These are phyloP conservation scores for Platysteira castanea DNA, from an alignment of 2,113 vertebrate species.

Conservation along the genomic window DNA sequence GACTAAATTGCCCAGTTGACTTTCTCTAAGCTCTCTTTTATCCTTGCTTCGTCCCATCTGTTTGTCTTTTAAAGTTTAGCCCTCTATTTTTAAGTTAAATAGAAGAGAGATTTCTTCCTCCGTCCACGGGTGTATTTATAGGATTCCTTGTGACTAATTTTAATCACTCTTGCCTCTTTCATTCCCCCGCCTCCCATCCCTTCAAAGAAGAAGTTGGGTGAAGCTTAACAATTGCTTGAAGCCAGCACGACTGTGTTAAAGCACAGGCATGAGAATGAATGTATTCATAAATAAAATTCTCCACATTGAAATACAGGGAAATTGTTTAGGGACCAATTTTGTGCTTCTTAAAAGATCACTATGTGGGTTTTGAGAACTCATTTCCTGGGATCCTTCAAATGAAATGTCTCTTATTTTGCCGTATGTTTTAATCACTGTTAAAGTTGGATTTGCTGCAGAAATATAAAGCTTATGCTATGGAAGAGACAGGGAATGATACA, in stretches of 20 bases:
- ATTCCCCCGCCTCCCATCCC: not conserved
- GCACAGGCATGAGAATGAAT: not conserved
- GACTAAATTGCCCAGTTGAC: not conserved
- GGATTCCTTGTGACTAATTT: slow-evolving; percentile 26
- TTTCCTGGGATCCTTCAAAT: not conserved
- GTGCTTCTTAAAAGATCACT: not conserved
- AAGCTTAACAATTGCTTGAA: not conserved
- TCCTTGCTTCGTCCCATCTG: not conserved
- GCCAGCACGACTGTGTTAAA: not conserved
- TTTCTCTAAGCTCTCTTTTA: not conserved
- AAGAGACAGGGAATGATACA: not conserved
- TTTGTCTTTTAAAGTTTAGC: not conserved
- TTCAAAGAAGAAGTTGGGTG: not conserved
- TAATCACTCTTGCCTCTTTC: not conserved
- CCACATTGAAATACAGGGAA: not conserved
- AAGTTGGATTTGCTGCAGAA: slow-evolving; percentile 4
- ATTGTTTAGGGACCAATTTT: not conserved
- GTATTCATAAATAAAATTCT: not conserved
- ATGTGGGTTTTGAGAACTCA: not conserved
- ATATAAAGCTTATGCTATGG: not conserved
- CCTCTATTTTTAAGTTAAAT: not conserved
- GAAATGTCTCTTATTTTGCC: not conserved
- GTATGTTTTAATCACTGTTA: not conserved
- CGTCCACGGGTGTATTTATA: not conserved
- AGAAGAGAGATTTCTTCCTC: not conserved